phyloP scores from a whole-genome alignment of 2,113 vertebrate species.

The Rhinolophus ferrumequinum region DNA sequence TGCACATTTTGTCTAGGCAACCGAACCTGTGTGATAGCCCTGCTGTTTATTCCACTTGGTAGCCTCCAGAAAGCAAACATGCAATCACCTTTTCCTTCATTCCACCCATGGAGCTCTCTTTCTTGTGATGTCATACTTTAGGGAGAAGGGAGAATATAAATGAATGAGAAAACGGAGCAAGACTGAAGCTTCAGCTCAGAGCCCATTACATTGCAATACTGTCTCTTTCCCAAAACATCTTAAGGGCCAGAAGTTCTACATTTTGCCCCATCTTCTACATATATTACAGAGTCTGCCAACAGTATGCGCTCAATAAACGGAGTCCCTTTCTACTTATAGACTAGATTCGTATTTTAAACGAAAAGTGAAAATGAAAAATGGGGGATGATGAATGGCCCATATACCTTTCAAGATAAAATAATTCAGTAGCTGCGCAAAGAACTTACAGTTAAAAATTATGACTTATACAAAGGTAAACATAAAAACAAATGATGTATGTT shows the following conservation, averaged over 20 bases:
- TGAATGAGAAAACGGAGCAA: background rate
- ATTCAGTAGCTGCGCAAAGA: background rate
- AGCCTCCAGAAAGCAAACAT: background rate
- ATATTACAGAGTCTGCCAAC: background rate
- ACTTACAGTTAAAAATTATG: background rate
- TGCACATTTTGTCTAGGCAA: background rate
- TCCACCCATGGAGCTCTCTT: background rate
- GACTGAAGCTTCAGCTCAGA: background rate
- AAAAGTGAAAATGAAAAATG: background rate
- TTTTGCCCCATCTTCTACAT: background rate
- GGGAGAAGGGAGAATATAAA: background rate
- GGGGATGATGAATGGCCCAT: background rate
- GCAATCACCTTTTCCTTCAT: background rate
- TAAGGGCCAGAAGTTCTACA: background rate
- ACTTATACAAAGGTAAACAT: background rate
- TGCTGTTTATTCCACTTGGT: background rate
- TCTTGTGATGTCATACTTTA: conserved; percentile 32
- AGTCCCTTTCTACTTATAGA: background rate
- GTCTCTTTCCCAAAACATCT: background rate
- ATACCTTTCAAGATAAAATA: background rate
- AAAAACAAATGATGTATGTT: conserved; percentile 5
- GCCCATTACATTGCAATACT: background rate
- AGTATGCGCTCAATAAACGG: background rate
- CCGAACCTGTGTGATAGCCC: background rate
- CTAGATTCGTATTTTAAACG: background rate